Conservation (phyloP, 2,888 invertebrate genomes). For the Rhorus exstirpatorius region DNA sequence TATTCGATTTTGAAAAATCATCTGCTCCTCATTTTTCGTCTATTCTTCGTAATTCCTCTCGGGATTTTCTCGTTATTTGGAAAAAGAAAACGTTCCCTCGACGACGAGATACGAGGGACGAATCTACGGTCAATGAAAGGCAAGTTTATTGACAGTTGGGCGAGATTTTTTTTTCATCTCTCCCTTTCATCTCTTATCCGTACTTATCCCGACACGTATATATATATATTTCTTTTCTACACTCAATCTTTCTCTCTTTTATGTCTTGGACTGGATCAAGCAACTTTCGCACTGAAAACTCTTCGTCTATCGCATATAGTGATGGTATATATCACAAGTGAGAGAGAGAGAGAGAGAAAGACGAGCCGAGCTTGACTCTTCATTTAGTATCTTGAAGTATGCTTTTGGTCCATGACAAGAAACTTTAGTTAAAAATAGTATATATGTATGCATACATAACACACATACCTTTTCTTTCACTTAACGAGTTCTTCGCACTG, state of each 20-base stretch:
- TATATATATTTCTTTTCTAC: constrained; percentile 10
- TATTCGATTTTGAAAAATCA: not conserved
- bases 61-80: constrained; percentile 24
- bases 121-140: constrained; percentile 22
- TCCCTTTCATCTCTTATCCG: constrained; percentile 20
- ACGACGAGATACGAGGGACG: constrained; percentile 15
- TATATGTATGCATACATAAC: too few species aligned
- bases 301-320: not conserved
- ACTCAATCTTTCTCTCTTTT: constrained; percentile 8
- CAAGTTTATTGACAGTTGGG: constrained; percentile 26
- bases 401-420: too few species aligned
- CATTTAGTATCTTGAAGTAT: too few species aligned
- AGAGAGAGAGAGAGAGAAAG: too few species aligned
- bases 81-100: constrained; percentile 5
- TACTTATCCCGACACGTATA: constrained; percentile 13
- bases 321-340: not conserved
- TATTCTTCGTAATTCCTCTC: constrained; percentile 20
- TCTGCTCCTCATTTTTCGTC: constrained; percentile 4
- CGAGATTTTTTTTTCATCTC: constrained; percentile 9
- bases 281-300: constrained; percentile 7
- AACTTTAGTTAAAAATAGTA: too few species aligned
- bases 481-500: too few species aligned
- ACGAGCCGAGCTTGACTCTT: too few species aligned
- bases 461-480: too few species aligned
- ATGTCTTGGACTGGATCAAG: not conserved